Conservation (phyloP, 2,113 vertebrate genomes). For the Puffinus mauretanicus region DNA sequence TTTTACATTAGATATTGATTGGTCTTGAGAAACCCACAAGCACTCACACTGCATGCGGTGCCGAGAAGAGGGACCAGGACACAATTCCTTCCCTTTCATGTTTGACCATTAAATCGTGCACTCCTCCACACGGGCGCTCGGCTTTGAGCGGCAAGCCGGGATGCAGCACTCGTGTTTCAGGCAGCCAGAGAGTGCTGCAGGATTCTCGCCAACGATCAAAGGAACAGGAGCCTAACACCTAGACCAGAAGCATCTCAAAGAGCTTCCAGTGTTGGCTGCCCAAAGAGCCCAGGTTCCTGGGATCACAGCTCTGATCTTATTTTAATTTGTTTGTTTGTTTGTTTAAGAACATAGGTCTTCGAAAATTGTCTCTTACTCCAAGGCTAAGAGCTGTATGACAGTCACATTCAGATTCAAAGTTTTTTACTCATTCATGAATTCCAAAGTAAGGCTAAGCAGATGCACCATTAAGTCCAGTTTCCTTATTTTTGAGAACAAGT, state of each 20-base stretch:
- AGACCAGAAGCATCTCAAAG: neutral
- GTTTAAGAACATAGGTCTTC: neutral
- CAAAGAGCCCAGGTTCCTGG: neutral
- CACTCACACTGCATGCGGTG: rapidly evolving
- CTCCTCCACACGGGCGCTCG: neutral
- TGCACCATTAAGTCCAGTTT: neutral
- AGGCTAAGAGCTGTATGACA: neutral
- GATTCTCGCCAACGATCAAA: neutral
- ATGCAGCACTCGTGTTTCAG: neutral
- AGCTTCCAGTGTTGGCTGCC: neutral
- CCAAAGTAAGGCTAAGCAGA: neutral
- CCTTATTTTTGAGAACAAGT: neutral
- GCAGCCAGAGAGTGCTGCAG: neutral
- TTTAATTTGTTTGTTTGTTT: neutral
- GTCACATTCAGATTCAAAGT: neutral
- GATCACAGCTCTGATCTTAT: neutral
- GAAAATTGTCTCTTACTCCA: neutral
- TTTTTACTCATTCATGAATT: neutral
- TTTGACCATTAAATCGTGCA: rapidly evolving
- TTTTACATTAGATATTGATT: rapidly evolving
- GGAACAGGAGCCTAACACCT: neutral
- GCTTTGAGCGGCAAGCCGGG: neutral
- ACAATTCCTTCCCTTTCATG: neutral
- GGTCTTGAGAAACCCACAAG: neutral
- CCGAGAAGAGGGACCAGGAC: neutral